A percentile compares a stretch with the other conserved stretches of the same genome.
Conservation (phyloP, 2,797 vertebrate genomes). For the Astyanax mexicanus region DNA sequence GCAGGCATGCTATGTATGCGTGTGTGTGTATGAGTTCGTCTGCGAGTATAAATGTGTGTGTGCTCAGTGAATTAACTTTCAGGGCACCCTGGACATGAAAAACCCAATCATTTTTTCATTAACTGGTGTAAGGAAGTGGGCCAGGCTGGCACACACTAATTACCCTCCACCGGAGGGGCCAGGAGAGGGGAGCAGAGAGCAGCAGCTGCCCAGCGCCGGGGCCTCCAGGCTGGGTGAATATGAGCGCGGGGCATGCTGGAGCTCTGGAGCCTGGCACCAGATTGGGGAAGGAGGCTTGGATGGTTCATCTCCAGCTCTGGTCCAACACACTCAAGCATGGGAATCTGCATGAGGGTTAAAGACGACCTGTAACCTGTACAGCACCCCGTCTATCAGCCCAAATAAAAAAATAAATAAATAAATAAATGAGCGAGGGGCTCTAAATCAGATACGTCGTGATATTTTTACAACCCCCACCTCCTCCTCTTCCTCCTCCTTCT, state of each 20-base stretch:
- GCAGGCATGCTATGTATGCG: too few relatives aligned
- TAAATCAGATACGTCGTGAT: neutral
- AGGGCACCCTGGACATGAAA: slow-evolving; percentile 84
- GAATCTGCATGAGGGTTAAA: neutral
- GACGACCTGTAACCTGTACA: neutral
- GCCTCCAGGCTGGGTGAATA: slow-evolving; percentile 67
- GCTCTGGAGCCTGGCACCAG: slow-evolving; percentile 46
- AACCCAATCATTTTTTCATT: slow-evolving; percentile 87
- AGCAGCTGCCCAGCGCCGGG: slow-evolving; percentile 69
- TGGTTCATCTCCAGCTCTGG: slow-evolving; percentile 14
- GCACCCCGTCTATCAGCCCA: neutral
- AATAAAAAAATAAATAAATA: neutral
- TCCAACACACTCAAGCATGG: slow-evolving; percentile 19
- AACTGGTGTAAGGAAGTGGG: slow-evolving; percentile 81
- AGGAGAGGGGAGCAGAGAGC: slow-evolving; percentile 62
- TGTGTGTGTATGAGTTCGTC: slow-evolving; percentile 55
- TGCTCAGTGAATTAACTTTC: slow-evolving; percentile 81
- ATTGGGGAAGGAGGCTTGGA: neutral
- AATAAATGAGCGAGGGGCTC: neutral
- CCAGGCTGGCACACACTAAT: slow-evolving; percentile 83
- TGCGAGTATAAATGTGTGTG: slow-evolving; percentile 1
- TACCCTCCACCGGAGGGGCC: slow-evolving; percentile 76
- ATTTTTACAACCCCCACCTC: neutral
- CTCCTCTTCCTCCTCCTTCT: too few relatives aligned
- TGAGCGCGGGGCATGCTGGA: slow-evolving; percentile 49